A percentile compares a stretch with the other conserved stretches of the same genome.
These are phyloP conservation scores for Dromaius novaehollandiae DNA, from an alignment of 2,113 vertebrate genomes.

Conservation along the genomic window DNA sequence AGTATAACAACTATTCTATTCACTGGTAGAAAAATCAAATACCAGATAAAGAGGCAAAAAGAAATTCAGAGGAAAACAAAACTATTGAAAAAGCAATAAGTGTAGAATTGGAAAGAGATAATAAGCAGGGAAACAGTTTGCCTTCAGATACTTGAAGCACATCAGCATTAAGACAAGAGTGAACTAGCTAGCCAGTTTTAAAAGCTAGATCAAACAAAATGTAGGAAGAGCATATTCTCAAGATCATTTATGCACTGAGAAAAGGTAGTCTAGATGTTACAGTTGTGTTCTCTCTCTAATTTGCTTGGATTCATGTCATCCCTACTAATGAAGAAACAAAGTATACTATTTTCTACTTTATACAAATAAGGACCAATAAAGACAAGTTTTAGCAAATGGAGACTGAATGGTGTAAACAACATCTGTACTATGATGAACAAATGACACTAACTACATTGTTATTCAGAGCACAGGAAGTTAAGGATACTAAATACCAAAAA, in stretches of 20 bases:
- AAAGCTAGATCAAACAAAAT: neutral
- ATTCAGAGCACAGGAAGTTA: neutral
- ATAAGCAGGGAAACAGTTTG: neutral
- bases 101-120: neutral
- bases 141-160: neutral
- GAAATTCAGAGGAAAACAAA: neutral
- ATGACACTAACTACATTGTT: neutral
- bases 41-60: neutral
- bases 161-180: neutral
- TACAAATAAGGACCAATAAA: neutral
- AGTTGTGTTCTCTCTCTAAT: neutral
- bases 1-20: neutral
- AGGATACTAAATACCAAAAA: neutral
- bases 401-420: neutral
- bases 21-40: neutral
- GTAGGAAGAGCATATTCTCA: neutral
- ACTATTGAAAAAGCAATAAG: neutral
- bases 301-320: neutral
- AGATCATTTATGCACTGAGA: neutral
- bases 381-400: neutral
- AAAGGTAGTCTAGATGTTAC: neutral
- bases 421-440: neutral
- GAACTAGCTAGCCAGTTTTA: neutral
- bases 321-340: neutral
- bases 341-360: neutral